Percentiles rank a stretch among this genome's conserved stretches.
phyloP scores from a whole-genome alignment of 2,888 invertebrate genomes.

The Tetranychus truncatus region DNA sequence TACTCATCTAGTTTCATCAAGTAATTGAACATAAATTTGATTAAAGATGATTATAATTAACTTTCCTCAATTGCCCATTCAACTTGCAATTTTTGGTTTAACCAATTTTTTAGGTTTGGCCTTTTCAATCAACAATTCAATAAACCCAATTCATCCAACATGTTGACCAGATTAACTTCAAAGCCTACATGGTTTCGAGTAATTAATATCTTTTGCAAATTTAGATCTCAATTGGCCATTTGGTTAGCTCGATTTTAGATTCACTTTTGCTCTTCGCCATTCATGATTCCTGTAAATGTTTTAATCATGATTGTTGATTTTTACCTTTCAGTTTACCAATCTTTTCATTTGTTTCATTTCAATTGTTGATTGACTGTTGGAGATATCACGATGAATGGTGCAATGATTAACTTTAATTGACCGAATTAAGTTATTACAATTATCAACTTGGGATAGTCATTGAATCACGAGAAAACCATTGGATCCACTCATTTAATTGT shows the following conservation, averaged over 20 bases:
- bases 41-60: too few species aligned
- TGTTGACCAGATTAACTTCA: not conserved
- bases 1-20: too few species aligned
- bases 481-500: not conserved
- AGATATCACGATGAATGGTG: not conserved
- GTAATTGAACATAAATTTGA: too few species aligned
- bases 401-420: not conserved
- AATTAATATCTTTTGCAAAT: not conserved
- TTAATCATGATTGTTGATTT: not conserved
- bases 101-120: too few species aligned
- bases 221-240: not conserved
- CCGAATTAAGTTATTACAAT: not conserved
- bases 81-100: too few species aligned
- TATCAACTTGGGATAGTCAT: not conserved
- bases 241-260: not conserved
- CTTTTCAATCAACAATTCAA: too few species aligned
- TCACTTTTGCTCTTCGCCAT: not conserved
- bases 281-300: not conserved
- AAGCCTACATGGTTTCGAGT: not conserved
- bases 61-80: too few species aligned
- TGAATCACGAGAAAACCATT: not conserved
- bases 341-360: not conserved
- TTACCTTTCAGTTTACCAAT: not conserved
- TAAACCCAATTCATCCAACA: too few species aligned
- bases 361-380: slow-evolving; percentile 1